Evolutionary conservation across 2,888 invertebrate genomes (phyloP), one percentile per base, ranked within the genome.

Genomic region (Cantharis rustica): DNA sequence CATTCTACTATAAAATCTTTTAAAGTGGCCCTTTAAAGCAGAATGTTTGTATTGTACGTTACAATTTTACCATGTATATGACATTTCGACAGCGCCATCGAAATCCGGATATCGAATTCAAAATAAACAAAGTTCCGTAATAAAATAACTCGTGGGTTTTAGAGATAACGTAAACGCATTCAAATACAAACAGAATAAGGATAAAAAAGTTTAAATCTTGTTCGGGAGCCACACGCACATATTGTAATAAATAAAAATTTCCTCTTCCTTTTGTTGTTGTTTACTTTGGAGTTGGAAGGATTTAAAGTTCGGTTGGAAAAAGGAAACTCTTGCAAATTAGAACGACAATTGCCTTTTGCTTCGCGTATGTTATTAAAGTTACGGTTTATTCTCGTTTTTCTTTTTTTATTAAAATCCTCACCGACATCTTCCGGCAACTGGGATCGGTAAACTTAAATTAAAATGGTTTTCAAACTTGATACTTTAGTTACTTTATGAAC

Each of bases 61-160:
- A 66, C 72, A 72, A 64, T 72, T 72, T 72, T 68, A 61, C 66
- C 20, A 72, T 72, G 72, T 72, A 72, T 72, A 72, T 72, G 72
- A 66, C 72, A 68, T 72, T 72, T 72, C 66, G 72, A 72, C 72
- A 68, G 72, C 66, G 31, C 72, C 66, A 72, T 72, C 72, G 66
- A 72, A 72, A 72, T 72, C 72, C 72, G 72, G 72, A 66, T 64
- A 72, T 72, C 72, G 72, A 72, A 72, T 72, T 47, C 27, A 72
- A 72, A 72, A 72, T 72, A 72, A 72, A 72, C 72, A 72, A 66
- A 72, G 64, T 72, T 66, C 72, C 23, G 66, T 72, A 72, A 72
- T 72, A 72, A 72, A 72, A 72, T 72, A 72, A 72, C 72, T 72
- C 72, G 66, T 47, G 72, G 68, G 72, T 66, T 72, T 72, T 72